Evolutionary conservation across 1,140 invertebrate genomes (phyloP).

Genomic region (Myzus persicae): DNA sequence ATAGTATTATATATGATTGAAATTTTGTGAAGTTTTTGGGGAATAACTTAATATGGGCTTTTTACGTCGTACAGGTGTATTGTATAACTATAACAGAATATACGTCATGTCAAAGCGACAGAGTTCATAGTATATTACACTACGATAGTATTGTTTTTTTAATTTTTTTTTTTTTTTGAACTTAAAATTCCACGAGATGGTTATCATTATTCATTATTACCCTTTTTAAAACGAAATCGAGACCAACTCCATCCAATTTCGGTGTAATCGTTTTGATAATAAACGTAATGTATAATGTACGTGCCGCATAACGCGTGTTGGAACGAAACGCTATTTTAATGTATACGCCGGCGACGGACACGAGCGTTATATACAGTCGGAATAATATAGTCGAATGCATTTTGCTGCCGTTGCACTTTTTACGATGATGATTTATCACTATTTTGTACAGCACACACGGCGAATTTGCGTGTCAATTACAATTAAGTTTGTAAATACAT

Average conservation of each 20-base stretch:
- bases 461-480: neutral
- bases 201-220: neutral
- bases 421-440: neutral
- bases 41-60: neutral
- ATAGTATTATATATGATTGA: too few relatives aligned
- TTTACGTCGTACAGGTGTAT: neutral
- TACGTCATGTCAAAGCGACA: neutral
- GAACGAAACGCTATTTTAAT: neutral
- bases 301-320: neutral
- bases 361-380: neutral
- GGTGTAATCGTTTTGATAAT: slow-evolving; percentile 18
- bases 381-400: neutral
- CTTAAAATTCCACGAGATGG: neutral
- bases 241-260: neutral
- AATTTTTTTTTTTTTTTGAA: neutral
- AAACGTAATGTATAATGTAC: neutral
- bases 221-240: slow-evolving; percentile 23
- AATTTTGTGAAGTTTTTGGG: neutral
- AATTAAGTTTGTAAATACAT: slow-evolving; percentile 1
- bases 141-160: neutral
- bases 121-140: neutral
- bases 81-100: neutral
- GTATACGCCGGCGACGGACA: neutral
- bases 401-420: neutral
- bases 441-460: neutral